Evolutionary conservation across 2,888 invertebrate genomes (phyloP).

Genomic region (Meganola albula): DNA sequence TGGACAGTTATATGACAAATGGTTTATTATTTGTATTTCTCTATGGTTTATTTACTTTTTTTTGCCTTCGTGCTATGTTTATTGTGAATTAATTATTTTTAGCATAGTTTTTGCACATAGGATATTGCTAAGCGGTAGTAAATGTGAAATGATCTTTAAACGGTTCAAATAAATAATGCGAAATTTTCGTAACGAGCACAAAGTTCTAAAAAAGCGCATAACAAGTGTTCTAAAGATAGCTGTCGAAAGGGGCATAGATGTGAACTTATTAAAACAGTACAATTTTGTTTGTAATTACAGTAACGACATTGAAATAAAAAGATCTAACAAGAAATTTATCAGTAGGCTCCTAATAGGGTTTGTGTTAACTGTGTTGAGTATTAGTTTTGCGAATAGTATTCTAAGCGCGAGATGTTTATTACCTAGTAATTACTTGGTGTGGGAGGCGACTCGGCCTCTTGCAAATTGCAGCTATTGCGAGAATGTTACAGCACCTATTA

Average conservation of each 20-base stretch:
- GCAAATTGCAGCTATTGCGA: constrained; percentile 88
- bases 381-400: constrained; percentile 46
- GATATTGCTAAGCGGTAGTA: too few species aligned
- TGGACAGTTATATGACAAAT: too few species aligned
- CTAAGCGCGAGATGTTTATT: constrained; percentile 84
- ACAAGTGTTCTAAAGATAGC: constrained; percentile 46
- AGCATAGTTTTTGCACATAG: too few species aligned
- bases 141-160: too few species aligned
- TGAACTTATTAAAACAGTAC: constrained; percentile 37
- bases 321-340: constrained; percentile 37
- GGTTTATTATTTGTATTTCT: too few species aligned
- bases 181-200: constrained; percentile 13
- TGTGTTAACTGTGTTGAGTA: constrained; percentile 39
- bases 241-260: constrained; percentile 42
- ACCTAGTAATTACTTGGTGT: constrained; percentile 89
- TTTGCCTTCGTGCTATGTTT: too few species aligned
- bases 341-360: constrained; percentile 33
- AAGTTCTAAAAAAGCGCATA: constrained; percentile 25
- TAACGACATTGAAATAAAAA: constrained; percentile 30
- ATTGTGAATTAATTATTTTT: too few species aligned
- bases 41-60: too few species aligned
- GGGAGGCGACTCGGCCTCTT: constrained; percentile 91
- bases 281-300: constrained; percentile 43
- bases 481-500: constrained; percentile 81
- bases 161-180: constrained; percentile 21